These are phyloP conservation scores for Agrotis clavis DNA, from an alignment of 2,888 invertebrate genomes.

Conservation along the genomic window DNA sequence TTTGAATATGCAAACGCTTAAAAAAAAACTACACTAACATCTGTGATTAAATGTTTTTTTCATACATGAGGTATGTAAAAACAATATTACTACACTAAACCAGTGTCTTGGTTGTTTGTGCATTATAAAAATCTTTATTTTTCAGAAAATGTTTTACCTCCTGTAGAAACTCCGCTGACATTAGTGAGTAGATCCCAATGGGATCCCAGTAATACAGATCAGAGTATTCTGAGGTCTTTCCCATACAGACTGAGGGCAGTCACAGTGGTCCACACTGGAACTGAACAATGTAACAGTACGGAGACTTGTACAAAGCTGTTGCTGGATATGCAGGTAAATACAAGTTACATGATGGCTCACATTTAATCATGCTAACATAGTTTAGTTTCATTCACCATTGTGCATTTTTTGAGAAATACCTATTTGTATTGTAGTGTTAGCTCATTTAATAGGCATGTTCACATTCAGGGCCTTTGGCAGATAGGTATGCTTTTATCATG, in stretches of 20 bases:
- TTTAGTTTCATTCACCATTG: not conserved
- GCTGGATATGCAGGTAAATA: constrained; percentile 81
- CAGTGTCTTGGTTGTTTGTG: too few relatives aligned
- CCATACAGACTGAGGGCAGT: constrained; percentile 75
- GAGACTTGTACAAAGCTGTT: constrained; percentile 78
- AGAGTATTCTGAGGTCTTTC: constrained; percentile 24
- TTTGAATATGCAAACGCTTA: not conserved
- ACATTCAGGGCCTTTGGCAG: too few relatives aligned
- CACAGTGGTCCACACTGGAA: constrained; percentile 85
- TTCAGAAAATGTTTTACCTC: constrained; percentile 82
- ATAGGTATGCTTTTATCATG: not conserved
- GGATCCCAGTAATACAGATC: constrained; percentile 56
- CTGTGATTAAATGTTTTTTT: not conserved
- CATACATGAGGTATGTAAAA: too few relatives aligned
- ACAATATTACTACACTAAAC: too few relatives aligned
- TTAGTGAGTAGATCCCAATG: constrained; percentile 73
- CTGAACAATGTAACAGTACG: constrained; percentile 75
- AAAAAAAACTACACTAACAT: not conserved
- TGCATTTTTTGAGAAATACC: not conserved
- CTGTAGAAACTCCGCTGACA: constrained; percentile 73
- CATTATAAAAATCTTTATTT: constrained; percentile 28
- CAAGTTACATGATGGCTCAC: too few relatives aligned
- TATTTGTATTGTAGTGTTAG: not conserved
- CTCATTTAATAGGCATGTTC: too few relatives aligned
- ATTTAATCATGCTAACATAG: too few relatives aligned